Conservation (phyloP, 2,797 vertebrate species). For the Crenuchus spilurus region DNA sequence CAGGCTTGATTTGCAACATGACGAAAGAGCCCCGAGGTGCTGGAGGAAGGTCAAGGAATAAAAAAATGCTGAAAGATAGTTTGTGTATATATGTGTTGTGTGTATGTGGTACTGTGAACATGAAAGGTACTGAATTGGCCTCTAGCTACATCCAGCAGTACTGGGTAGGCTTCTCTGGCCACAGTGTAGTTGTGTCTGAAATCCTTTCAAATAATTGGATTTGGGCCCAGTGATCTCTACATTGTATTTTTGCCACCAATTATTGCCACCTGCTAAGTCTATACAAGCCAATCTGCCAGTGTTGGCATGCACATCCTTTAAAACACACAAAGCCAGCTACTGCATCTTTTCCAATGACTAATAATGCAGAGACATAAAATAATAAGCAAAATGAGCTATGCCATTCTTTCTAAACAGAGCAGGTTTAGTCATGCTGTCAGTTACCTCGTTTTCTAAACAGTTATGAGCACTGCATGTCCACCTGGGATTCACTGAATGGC, state of each 20-base stretch:
- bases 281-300: background rate
- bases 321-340: background rate
- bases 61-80: conserved; percentile 53
- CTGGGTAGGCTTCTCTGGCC: conserved; percentile 13
- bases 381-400: background rate
- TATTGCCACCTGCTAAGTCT: background rate
- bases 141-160: conserved; percentile 34
- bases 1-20: conserved; percentile 75
- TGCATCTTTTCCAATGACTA: background rate
- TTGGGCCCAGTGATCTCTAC: background rate
- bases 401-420: background rate
- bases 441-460: too few relatives aligned
- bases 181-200: conserved; percentile 40
- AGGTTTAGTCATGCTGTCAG: background rate
- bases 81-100: conserved; percentile 48
- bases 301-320: background rate
- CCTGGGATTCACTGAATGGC: too few relatives aligned
- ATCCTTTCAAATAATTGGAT: conserved; percentile 53
- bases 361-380: background rate
- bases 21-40: conserved; percentile 65
- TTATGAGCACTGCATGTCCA: too few relatives aligned
- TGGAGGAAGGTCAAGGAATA: conserved; percentile 20
- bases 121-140: conserved; percentile 27
- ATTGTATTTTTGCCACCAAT: background rate
- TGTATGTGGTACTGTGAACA: conserved; percentile 43